These are phyloP conservation scores for Drosophila crucigera DNA, from an alignment of 2,888 invertebrate genomes.

Conservation along the genomic window DNA sequence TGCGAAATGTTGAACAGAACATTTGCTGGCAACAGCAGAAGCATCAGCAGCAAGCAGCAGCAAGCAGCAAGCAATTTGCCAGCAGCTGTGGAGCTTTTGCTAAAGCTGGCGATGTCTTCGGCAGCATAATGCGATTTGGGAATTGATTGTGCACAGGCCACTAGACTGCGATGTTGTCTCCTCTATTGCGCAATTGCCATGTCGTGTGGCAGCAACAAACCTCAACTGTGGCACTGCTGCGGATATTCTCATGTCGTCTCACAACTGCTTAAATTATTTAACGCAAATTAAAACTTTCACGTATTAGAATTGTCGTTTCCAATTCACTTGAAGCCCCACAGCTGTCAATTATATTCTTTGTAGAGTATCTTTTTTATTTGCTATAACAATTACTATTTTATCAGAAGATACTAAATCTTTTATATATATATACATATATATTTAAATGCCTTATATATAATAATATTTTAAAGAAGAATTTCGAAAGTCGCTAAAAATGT, in stretches of 20 bases:
- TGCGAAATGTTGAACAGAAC: constrained; percentile 54
- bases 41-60: constrained; percentile 24
- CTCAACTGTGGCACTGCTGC: neutral
- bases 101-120: constrained; percentile 33
- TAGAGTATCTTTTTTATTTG: neutral
- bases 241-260: neutral
- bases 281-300: neutral
- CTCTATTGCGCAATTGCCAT: constrained; percentile 11
- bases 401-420: neutral
- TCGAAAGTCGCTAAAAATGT: neutral
- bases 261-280: neutral
- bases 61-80: constrained; percentile 76
- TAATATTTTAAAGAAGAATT: neutral
- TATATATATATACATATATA: too few relatives aligned
- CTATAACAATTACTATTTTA: neutral
- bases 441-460: neutral
- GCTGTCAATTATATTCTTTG: neutral
- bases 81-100: constrained; percentile 42
- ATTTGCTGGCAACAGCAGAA: constrained; percentile 10
- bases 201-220: neutral
- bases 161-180: constrained; percentile 33
- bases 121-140: constrained; percentile 77
- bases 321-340: neutral
- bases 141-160: constrained; percentile 72
- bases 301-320: neutral